Conservation (phyloP, 2,113 vertebrate species). For the Scopus umbretta region DNA sequence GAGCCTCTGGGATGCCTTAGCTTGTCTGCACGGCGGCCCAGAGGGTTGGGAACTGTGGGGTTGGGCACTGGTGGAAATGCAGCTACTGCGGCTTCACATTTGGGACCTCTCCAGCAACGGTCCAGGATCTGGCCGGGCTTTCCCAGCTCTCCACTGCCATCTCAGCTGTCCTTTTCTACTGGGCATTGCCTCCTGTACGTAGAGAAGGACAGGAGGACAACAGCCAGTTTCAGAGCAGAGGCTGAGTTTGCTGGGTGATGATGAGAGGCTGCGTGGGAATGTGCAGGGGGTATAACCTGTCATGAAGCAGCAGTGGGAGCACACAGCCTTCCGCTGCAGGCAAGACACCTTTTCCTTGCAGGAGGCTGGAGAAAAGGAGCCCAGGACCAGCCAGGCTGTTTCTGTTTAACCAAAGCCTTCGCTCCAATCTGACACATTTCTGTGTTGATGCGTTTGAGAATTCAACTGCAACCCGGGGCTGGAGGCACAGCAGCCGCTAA, state of each 20-base stretch:
- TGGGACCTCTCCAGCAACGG: not conserved
- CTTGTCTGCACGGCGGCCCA: not conserved
- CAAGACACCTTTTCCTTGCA: not conserved
- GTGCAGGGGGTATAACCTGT: no score
- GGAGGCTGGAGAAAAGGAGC: not conserved
- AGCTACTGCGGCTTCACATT: not conserved
- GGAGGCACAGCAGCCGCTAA: not conserved
- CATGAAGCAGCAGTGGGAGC: not conserved
- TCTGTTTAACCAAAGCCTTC: not conserved
- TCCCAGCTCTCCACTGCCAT: not conserved
- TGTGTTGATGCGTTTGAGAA: not conserved
- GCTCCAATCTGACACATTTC: not conserved
- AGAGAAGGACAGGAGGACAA: not conserved
- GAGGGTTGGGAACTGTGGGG: not conserved
- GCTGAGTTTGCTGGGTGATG: not conserved
- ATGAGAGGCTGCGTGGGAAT: not conserved
- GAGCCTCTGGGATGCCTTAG: not conserved
- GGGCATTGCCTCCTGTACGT: accelerated
- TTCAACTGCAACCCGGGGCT: not conserved
- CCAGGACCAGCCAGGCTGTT: not conserved
- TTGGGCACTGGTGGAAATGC: not conserved
- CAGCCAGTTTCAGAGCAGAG: not conserved
- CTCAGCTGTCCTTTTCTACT: not conserved
- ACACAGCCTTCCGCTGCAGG: not conserved
- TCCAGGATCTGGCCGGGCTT: not conserved